Conservation (phyloP, 2,888 invertebrate species). For the Mechanitis messenoides region DNA sequence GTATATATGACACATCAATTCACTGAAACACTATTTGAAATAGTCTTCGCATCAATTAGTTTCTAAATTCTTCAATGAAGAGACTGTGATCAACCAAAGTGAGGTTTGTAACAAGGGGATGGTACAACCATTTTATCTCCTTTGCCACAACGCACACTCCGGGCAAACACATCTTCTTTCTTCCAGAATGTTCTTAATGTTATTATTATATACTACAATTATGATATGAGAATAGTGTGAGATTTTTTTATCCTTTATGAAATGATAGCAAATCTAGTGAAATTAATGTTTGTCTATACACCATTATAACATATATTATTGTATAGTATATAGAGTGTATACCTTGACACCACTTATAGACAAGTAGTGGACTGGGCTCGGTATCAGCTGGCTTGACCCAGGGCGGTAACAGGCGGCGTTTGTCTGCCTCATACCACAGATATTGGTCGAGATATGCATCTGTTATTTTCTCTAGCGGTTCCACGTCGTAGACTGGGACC, state of each 20-base stretch:
- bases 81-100: constrained; percentile 68
- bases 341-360: constrained; percentile 99
- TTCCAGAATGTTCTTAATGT: constrained; percentile 8
- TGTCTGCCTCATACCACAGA: constrained; percentile 99
- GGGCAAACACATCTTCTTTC: constrained; percentile 48
- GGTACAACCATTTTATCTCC: constrained; percentile 74
- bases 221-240: no score
- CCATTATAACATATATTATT: no score
- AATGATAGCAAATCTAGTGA: no score
- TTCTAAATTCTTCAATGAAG: constrained; percentile 17
- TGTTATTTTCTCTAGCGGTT: constrained; percentile 99
- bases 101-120: constrained; percentile 85
- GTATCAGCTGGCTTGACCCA: constrained; percentile 99
- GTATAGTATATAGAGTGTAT: constrained; percentile 12
- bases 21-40: neutral
- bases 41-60: constrained; percentile 1
- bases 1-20: no score
- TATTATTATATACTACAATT: no score
- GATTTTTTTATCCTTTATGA: no score
- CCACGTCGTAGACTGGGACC: constrained; percentile 99
- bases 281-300: no score
- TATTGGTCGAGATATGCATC: constrained; percentile 99
- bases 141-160: constrained; percentile 81
- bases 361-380: constrained; percentile 93
- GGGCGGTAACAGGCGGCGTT: constrained; percentile 95